Conservation (phyloP, 1,140 invertebrate species). For the Macrosteles quadrilineatus region DNA sequence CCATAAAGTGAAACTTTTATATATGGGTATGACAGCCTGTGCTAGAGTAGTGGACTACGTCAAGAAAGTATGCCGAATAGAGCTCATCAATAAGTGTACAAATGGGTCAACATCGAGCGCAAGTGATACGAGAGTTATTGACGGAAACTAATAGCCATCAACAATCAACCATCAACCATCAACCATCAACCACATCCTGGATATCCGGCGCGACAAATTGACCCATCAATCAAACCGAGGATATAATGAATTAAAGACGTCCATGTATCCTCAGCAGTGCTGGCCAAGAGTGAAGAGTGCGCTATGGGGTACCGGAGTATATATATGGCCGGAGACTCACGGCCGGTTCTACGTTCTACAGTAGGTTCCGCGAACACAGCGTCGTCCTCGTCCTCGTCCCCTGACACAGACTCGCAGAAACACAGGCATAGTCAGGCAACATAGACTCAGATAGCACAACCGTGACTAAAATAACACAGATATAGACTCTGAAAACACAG, state of each 20-base stretch:
- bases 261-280: neutral
- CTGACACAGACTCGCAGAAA: no score
- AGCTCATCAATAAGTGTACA: no score
- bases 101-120: no score
- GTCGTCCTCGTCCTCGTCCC: no score
- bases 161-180: neutral
- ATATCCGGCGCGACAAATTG: neutral
- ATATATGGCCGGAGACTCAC: neutral
- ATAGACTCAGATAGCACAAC: no score
- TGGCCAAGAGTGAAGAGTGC: neutral
- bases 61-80: no score
- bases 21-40: no score
- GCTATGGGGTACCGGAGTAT: neutral
- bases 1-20: no score
- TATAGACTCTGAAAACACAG: no score
- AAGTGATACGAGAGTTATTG: neutral
- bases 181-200: slow-evolving; percentile 2
- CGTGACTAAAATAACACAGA: no score
- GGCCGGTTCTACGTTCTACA: neutral
- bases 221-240: slow-evolving; percentile 13
- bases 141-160: neutral
- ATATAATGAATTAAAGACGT: slow-evolving; percentile 12
- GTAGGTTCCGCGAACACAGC: neutral
- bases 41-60: no score
- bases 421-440: no score